phyloP scores from a whole-genome alignment of 2,888 invertebrate species.

The Clepsis dumicolana region DNA sequence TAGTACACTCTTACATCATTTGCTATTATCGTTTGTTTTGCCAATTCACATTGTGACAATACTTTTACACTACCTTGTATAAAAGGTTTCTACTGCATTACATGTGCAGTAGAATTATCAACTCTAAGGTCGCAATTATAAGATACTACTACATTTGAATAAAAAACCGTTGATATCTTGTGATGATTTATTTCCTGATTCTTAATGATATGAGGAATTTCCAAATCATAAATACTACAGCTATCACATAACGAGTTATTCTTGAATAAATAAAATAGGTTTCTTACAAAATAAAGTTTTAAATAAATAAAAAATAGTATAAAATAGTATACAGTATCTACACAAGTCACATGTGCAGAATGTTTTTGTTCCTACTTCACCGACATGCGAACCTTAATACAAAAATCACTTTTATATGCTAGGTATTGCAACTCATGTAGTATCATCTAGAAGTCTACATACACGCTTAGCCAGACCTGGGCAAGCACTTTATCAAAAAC shows the following conservation, averaged over 20 bases:
- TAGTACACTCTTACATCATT: too few species aligned
- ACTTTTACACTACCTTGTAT: too few species aligned
- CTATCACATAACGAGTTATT: slow-evolving; percentile 66
- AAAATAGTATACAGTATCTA: slow-evolving; percentile 4
- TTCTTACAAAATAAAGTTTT: background rate
- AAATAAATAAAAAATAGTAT: background rate
- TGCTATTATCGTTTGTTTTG: too few species aligned
- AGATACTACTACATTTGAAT: background rate
- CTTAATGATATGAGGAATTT: slow-evolving; percentile 62
- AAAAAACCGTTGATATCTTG: slow-evolving; percentile 32
- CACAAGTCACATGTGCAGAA: background rate
- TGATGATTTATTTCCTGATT: slow-evolving; percentile 58
- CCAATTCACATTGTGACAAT: too few species aligned
- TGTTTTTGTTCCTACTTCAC: background rate
- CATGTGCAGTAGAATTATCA: too few species aligned
- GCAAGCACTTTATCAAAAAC: background rate
- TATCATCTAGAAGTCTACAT: background rate
- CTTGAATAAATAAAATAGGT: slow-evolving; percentile 48
- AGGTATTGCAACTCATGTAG: slow-evolving; percentile 7
- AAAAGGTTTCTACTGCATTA: too few species aligned
- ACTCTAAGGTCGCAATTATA: too few species aligned
- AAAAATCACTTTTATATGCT: slow-evolving; percentile 1
- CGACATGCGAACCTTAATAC: background rate
- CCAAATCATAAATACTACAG: slow-evolving; percentile 65
- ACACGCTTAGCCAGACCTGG: slow-evolving; percentile 4